A percentile compares a stretch with the other conserved stretches of the same genome.
Evolutionary conservation across 2,888 invertebrate genomes (phyloP).

Genomic region (Oasisia sp.): DNA sequence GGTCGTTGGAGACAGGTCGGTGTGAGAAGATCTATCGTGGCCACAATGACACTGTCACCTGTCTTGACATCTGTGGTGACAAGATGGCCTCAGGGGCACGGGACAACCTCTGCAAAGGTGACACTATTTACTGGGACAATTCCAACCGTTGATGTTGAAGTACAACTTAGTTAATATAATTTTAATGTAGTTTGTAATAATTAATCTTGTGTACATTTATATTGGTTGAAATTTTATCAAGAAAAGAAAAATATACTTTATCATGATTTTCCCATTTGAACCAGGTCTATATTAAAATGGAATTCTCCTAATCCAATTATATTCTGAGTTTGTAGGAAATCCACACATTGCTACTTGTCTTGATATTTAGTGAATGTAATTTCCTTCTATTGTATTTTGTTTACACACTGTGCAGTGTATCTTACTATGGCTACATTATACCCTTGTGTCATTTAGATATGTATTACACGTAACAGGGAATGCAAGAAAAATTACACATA

Average conservation of each 20-base stretch:
- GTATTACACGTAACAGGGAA: not conserved
- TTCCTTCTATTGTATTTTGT: no score
- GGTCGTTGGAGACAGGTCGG: constrained; percentile 63
- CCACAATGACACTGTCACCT: constrained; percentile 62
- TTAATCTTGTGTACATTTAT: not conserved
- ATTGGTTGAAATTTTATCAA: not conserved
- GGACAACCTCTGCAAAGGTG: constrained; percentile 64
- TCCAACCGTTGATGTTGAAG: not conserved
- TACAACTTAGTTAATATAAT: constrained; percentile 22
- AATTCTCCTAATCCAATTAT: no score
- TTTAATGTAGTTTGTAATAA: not conserved
- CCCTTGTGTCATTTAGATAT: not conserved
- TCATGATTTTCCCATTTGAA: no score
- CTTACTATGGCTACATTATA: no score
- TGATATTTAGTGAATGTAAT: no score
- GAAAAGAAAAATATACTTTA: no score
- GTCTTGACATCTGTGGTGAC: constrained; percentile 54
- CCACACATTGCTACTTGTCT: no score
- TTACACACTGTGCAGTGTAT: no score
- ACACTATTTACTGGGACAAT: not conserved
- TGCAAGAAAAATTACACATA: not conserved
- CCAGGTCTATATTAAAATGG: no score
- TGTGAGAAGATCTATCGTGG: constrained; percentile 64
- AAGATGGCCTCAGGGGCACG: constrained; percentile 60
- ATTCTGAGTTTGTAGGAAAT: no score